Evolutionary conservation across 2,888 invertebrate species (phyloP).

Genomic region (Folsomia manolachei): DNA sequence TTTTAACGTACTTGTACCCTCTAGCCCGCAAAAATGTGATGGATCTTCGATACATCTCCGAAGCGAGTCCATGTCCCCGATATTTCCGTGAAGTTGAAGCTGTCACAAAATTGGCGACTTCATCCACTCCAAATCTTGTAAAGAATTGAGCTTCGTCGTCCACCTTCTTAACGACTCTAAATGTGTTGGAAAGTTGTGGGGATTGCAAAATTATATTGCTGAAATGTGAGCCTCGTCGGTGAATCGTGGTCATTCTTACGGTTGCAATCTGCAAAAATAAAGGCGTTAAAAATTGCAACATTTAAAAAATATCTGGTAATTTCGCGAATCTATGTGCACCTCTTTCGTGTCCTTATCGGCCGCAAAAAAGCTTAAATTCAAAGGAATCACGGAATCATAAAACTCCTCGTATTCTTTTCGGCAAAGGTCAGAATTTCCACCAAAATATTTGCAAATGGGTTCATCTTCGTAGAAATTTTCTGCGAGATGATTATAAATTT

Average conservation of each 20-base stretch:
- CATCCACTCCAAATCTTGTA: conserved; percentile 26
- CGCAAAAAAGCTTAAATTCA: conserved; percentile 5
- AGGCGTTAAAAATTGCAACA: conserved; percentile 27
- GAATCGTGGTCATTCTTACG: too few species aligned
- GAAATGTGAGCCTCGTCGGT: too few species aligned
- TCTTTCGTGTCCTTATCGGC: neutral
- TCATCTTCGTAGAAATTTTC: neutral
- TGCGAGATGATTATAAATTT: neutral
- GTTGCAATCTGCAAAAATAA: too few species aligned
- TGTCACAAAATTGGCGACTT: conserved; percentile 37
- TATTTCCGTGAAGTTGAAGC: conserved; percentile 33
- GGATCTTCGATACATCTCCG: conserved; percentile 32
- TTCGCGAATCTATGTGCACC: too few species aligned
- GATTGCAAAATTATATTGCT: too few species aligned
- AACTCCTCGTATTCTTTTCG: too few species aligned
- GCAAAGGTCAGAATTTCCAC: too few species aligned
- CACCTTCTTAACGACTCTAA: too few species aligned
- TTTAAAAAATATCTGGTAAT: neutral
- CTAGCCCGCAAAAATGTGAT: conserved; percentile 23
- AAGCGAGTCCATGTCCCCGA: conserved; percentile 34
- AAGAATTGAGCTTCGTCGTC: conserved; percentile 22
- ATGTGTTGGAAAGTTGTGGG: too few species aligned
- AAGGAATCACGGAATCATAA: too few species aligned
- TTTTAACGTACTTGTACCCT: conserved; percentile 34
- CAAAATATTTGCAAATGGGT: neutral